Percentiles rank a stretch among this genome's conserved stretches.
Evolutionary conservation across 2,888 invertebrate species (phyloP).

Genomic region (Andrena flavipes): DNA sequence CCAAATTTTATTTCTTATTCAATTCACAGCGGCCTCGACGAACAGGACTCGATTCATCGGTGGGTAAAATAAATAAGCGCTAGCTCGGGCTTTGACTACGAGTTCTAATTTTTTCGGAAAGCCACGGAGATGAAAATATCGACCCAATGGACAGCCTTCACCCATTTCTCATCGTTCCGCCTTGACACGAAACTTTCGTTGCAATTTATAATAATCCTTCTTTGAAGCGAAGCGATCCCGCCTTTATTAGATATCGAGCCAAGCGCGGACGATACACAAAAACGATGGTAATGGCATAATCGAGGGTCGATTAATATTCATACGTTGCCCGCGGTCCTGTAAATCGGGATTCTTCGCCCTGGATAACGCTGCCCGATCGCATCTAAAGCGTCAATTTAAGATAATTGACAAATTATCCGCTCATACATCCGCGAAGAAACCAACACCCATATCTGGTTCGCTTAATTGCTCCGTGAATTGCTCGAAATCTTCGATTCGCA

Average conservation of each 20-base stretch:
- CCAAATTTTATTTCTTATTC: background rate
- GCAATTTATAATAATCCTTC: constrained; percentile 46
- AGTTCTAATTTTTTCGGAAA: constrained; percentile 3
- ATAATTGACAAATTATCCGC: constrained; percentile 40
- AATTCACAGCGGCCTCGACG: background rate
- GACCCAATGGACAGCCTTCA: constrained; percentile 31
- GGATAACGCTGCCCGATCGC: constrained; percentile 16
- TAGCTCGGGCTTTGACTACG: background rate
- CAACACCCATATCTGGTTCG: background rate
- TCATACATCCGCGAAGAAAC: background rate
- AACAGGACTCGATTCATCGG: background rate
- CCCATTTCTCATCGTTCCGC: constrained; percentile 43
- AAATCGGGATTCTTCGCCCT: constrained; percentile 16
- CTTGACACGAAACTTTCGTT: constrained; percentile 54
- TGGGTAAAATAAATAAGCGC: no score
- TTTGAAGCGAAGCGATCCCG: constrained; percentile 16
- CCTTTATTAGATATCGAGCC: constrained; percentile 16
- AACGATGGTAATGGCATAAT: constrained; percentile 37
- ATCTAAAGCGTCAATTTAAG: constrained; percentile 34
- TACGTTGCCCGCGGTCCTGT: constrained; percentile 13
- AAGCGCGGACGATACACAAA: background rate
- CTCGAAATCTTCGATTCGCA: background rate
- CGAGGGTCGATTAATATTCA: constrained; percentile 43
- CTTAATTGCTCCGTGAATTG: constrained; percentile 7
- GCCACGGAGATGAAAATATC: constrained; percentile 17